These are phyloP conservation scores for Coptodon bakossiorum DNA, from an alignment of 2,113 vertebrate genomes.

Conservation along the genomic window DNA sequence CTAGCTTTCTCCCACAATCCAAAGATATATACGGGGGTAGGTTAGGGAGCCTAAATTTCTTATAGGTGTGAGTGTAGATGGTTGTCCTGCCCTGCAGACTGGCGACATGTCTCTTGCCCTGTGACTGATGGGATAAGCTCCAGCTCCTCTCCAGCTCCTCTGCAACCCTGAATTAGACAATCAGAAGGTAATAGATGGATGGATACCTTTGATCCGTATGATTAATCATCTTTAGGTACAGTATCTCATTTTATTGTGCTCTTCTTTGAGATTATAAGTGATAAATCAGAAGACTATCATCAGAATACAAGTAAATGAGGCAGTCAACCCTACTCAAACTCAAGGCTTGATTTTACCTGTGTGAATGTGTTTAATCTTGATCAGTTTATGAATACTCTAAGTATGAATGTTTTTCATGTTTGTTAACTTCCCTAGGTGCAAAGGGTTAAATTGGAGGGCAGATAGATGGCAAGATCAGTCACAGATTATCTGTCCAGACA, in stretches of 20 bases:
- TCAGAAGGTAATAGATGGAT: no score
- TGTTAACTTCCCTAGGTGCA: not conserved
- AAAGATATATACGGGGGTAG: not conserved
- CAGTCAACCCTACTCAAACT: not conserved
- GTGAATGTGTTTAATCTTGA: not conserved
- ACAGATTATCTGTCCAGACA: slow-evolving; percentile 47
- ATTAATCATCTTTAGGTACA: not conserved
- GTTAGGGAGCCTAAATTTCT: not conserved
- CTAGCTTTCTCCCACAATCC: not conserved
- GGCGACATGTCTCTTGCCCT: not conserved
- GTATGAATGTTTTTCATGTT: not conserved
- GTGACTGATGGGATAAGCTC: no score
- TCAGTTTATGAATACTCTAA: not conserved
- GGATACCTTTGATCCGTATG: no score
- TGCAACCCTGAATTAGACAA: no score
- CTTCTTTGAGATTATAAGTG: not conserved
- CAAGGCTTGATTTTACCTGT: not conserved
- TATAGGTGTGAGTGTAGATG: not conserved
- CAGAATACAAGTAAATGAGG: not conserved
- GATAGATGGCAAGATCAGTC: slow-evolving; percentile 29
- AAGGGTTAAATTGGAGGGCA: slow-evolving; percentile 3
- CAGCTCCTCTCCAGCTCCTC: no score
- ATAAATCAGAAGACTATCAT: not conserved
- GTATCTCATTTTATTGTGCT: not conserved
- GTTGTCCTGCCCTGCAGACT: not conserved